These are phyloP conservation scores for Leptinotarsa undecemlineata DNA, from an alignment of 1,140 invertebrate species.

Conservation along the genomic window DNA sequence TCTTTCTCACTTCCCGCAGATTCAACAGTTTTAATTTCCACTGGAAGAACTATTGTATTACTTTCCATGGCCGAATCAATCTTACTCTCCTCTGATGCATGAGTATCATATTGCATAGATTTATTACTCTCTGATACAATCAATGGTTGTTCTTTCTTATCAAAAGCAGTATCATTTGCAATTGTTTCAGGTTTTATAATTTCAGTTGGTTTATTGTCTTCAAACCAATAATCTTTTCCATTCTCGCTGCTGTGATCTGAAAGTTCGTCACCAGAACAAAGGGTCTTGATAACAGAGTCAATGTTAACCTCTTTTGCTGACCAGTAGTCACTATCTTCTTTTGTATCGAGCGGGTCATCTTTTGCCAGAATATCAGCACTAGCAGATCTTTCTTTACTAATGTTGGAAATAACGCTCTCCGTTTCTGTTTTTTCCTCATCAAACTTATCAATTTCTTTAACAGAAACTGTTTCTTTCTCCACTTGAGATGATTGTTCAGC, in stretches of 20 bases:
- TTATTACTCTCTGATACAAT: slow-evolving; percentile 20
- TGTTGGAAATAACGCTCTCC: slow-evolving; percentile 45
- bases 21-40: slow-evolving; percentile 10
- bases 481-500: slow-evolving; percentile 28
- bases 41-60: neutral
- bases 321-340: slow-evolving; percentile 77
- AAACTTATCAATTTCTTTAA: slow-evolving; percentile 47
- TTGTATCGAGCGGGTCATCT: slow-evolving; percentile 60
- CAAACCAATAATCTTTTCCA: slow-evolving; percentile 42
- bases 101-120: neutral
- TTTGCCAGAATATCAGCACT: slow-evolving; percentile 49
- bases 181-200: slow-evolving; percentile 5
- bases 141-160: slow-evolving; percentile 21
- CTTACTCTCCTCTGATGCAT: neutral
- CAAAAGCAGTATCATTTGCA: neutral
- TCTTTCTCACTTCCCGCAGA: neutral
- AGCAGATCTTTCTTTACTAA: slow-evolving; percentile 43
- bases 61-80: slow-evolving; percentile 9
- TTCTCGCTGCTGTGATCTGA: slow-evolving; percentile 55
- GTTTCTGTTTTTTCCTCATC: slow-evolving; percentile 49
- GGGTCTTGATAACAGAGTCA: slow-evolving; percentile 76
- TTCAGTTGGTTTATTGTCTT: slow-evolving; percentile 10
- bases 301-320: slow-evolving; percentile 77
- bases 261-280: slow-evolving; percentile 59
- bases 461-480: slow-evolving; percentile 26